A percentile compares a stretch with the other conserved stretches of the same genome.
Evolutionary conservation across 1,140 invertebrate genomes (phyloP).

Genomic region (Drosophila prosaltans): DNA sequence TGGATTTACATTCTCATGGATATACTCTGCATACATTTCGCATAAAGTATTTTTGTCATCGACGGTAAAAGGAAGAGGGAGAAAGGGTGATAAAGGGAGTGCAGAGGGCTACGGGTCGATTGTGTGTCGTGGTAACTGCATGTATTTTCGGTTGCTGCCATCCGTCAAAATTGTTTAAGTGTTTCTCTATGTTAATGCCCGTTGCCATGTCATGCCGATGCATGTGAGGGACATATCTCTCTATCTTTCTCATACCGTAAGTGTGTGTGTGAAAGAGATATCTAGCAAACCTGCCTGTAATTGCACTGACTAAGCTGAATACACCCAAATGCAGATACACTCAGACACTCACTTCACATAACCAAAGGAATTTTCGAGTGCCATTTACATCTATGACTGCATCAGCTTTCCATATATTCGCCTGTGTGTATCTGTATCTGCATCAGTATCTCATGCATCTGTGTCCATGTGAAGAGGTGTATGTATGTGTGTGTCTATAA

Average conservation of each 20-base stretch:
- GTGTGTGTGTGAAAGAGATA: background rate
- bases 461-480: background rate
- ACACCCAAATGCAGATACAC: slow-evolving; percentile 21
- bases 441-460: background rate
- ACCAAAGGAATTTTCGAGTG: slow-evolving; percentile 56
- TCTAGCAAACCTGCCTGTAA: slow-evolving; percentile 39
- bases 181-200: slow-evolving; percentile 73
- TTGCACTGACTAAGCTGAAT: slow-evolving; percentile 47
- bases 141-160: slow-evolving; percentile 55
- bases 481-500: slow-evolving; percentile 36
- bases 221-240: background rate
- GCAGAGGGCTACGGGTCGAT: too few species aligned
- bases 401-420: slow-evolving; percentile 17
- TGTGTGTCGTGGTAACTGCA: slow-evolving; percentile 43
- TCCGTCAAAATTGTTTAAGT: slow-evolving; percentile 76
- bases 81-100: too few species aligned
- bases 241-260: background rate
- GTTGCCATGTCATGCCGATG: slow-evolving; percentile 15
- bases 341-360: slow-evolving; percentile 15
- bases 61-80: too few species aligned
- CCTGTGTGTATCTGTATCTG: background rate
- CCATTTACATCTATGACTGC: slow-evolving; percentile 75
- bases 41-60: too few species aligned
- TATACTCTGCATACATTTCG: too few species aligned
- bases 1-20: too few species aligned